Conservation (phyloP, 2,797 vertebrate species). For the Alectoris magna region DNA sequence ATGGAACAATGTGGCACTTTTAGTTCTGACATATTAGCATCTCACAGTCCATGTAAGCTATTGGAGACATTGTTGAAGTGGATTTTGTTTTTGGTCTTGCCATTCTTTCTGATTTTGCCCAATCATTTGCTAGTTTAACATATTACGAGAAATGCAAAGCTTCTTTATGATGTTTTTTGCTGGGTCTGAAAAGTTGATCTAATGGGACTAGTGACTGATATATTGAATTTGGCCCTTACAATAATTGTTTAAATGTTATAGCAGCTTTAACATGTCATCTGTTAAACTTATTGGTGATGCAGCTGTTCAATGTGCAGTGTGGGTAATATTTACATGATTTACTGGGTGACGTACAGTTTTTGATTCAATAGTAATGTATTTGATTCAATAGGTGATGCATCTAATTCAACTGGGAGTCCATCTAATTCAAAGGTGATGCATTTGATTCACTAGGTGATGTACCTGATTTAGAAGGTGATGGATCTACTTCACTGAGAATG, state of each 20-base stretch:
- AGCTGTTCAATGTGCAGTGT: slow-evolving; percentile 72
- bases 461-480: slow-evolving; percentile 83
- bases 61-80: not conserved
- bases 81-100: not conserved
- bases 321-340: slow-evolving; percentile 83
- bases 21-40: not conserved
- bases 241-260: slow-evolving; percentile 81
- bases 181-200: slow-evolving; percentile 45
- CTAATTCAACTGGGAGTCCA: slow-evolving; percentile 75
- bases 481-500: slow-evolving; percentile 78
- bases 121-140: not conserved
- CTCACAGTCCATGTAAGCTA: not conserved
- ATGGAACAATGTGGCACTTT: not conserved
- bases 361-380: slow-evolving; percentile 82
- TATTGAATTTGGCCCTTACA: slow-evolving; percentile 69
- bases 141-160: not conserved
- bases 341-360: slow-evolving; percentile 76
- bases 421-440: slow-evolving; percentile 78
- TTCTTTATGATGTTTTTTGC: not conserved
- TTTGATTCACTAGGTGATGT: slow-evolving; percentile 82
- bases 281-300: slow-evolving; percentile 78
- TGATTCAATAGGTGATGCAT: slow-evolving; percentile 80
- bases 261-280: slow-evolving; percentile 79
- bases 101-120: not conserved
- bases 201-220: slow-evolving; percentile 63